phyloP scores from a whole-genome alignment of 2,888 invertebrate species.

The Mythimna ferrago region DNA sequence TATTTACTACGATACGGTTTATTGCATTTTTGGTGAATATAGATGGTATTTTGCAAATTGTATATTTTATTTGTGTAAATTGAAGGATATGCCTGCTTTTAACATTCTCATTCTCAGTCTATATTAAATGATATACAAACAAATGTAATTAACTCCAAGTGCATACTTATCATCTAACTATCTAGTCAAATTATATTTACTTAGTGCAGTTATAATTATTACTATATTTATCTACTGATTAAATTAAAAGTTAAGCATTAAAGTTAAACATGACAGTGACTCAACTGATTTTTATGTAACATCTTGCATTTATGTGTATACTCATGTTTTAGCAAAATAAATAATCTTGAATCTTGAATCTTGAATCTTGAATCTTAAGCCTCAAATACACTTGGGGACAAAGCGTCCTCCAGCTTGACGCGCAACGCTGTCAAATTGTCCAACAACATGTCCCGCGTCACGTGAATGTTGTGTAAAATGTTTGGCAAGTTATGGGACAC shows the following conservation, averaged over 20 bases:
- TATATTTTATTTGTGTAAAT: constrained; percentile 14
- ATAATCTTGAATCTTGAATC: no score
- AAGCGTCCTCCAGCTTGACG: no score
- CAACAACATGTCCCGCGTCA: no score
- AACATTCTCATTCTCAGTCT: not conserved
- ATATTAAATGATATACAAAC: not conserved
- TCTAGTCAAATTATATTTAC: not conserved
- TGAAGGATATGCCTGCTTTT: constrained; percentile 2
- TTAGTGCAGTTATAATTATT: not conserved
- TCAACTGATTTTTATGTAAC: no score
- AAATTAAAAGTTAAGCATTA: not conserved
- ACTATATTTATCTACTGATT: not conserved
- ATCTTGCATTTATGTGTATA: no score
- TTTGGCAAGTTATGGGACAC: no score
- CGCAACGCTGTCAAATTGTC: no score
- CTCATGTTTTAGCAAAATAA: no score
- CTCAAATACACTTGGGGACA: no score
- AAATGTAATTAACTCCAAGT: not conserved
- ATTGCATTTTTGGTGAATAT: constrained; percentile 19
- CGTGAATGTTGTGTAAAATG: no score
- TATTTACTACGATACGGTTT: constrained; percentile 10
- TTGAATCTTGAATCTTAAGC: no score
- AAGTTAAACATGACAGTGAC: no score
- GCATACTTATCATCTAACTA: not conserved
- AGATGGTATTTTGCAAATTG: not conserved